Base-by-base conservation (phyloP, 2,888 invertebrate species). In the Atrina japonica region DNA sequence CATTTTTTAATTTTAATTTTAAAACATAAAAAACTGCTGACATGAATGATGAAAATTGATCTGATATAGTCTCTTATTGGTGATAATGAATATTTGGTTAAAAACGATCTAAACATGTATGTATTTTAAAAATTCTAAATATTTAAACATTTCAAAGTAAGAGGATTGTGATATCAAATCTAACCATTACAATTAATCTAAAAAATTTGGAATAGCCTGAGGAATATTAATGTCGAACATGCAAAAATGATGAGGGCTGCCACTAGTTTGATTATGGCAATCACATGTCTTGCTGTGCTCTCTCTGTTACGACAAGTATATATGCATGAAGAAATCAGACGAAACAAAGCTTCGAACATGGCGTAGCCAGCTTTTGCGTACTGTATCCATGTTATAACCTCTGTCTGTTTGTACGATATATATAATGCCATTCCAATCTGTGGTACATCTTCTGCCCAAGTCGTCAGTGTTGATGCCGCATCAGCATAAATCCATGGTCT, bases 381-480 rank as follows among this genome's bases (percentile, higher is more conserved):
- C 23, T 47, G 60, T 25, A 60, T 27, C 47, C 43, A 27, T 7
- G 60, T 45, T 25, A 60, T 41, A 18, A n/a, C n/a, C 11, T 41
- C 16, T 9, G 14, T 43, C 29, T 25, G 14, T 25, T 27, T 45
- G 25, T 45, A 43, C 6, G 45, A 43, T 14, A 60, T 25, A 27
- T 43, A 60, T 3, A 60, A 16, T 27, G 45, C 47, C 9, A 60
- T 45, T 7, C n/a, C 47, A 16, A 60, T 60, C 35, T 45, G 27
- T 5, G 60, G 60, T 6, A 60, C 45, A 25, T 60, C 60, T 27
- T 60, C 60, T n/a, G 45, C 14, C 60, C 60, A 60, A 3, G 60
- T 60, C 16, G 60, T 60, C 27, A 43, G 43, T 27, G 47, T 29
- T n/a, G 60, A 60, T n/a, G 45, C 25, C 7, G 43, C 60, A 27